Percentiles rank a stretch among this genome's conserved stretches.
These are phyloP conservation scores for Drosophila azteca DNA, from an alignment of 1,140 invertebrate genomes.

Conservation along the genomic window DNA sequence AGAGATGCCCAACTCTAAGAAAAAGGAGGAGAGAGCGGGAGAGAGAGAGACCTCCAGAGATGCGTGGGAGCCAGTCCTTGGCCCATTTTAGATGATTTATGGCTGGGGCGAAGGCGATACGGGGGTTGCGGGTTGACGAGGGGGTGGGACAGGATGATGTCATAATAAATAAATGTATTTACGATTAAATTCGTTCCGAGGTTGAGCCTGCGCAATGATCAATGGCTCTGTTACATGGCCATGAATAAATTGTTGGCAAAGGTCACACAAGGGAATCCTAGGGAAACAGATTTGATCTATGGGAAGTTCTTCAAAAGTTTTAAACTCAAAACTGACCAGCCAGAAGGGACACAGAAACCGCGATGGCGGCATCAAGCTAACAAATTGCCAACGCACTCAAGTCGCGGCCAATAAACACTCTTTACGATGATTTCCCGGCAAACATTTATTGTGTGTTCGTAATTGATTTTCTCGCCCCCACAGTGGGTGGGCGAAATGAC, in stretches of 20 bases:
- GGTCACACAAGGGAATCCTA: constrained; percentile 13
- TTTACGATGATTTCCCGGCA: constrained; percentile 9
- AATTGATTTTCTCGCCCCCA: constrained; percentile 43
- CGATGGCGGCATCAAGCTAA: background rate
- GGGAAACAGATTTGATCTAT: constrained; percentile 18
- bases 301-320: too few relatives aligned
- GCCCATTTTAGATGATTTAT: constrained; percentile 37
- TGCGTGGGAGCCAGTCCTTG: background rate
- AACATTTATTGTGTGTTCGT: background rate
- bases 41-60: background rate
- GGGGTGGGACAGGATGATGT: constrained; percentile 22
- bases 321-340: too few relatives aligned
- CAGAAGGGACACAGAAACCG: background rate
- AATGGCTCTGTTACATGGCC: constrained; percentile 50
- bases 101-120: background rate
- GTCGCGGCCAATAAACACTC: constrained; percentile 12
- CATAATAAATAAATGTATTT: constrained; percentile 61
- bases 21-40: background rate
- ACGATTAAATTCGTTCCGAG: constrained; percentile 36
- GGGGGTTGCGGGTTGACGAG: background rate
- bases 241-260: constrained; percentile 46
- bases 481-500: constrained; percentile 9
- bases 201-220: constrained; percentile 47
- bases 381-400: constrained; percentile 18
- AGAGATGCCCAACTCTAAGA: too few relatives aligned